Evolutionary conservation across 2,888 invertebrate species (phyloP).

Genomic region (Petrophora chlorosata): DNA sequence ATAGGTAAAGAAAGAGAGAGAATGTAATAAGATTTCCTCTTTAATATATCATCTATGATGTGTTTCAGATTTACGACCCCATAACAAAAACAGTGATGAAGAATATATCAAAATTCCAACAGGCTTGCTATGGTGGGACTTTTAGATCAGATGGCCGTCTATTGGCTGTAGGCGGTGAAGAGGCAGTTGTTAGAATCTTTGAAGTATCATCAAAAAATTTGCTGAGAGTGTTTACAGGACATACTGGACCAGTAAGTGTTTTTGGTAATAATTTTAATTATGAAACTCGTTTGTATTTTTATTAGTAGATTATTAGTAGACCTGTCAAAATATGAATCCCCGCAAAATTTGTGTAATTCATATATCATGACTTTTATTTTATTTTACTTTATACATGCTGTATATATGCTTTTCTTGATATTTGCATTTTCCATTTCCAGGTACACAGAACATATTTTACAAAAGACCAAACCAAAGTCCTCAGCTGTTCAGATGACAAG

Average conservation of each 20-base stretch:
- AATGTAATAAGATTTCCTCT: too few species aligned
- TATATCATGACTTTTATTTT: too few species aligned
- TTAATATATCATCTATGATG: too few species aligned
- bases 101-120: conserved; percentile 91
- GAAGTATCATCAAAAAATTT: conserved; percentile 93
- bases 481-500: conserved; percentile 96
- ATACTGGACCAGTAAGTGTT: conserved; percentile 85
- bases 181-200: conserved; percentile 93
- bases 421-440: conserved; percentile 49
- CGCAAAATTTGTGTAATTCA: too few species aligned
- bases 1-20: too few species aligned
- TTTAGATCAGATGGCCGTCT: conserved; percentile 92
- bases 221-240: conserved; percentile 93
- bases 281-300: too few species aligned
- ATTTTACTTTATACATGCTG: too few species aligned
- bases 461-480: conserved; percentile 89
- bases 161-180: conserved; percentile 95
- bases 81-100: conserved; percentile 92
- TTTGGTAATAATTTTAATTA: too few species aligned
- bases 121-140: conserved; percentile 92
- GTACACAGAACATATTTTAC: conserved; percentile 93
- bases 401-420: conserved; percentile 25
- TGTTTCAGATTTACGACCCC: conserved; percentile 90
- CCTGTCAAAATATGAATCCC: too few species aligned
- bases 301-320: too few species aligned